Evolutionary conservation across 2,797 vertebrate species (phyloP), one percentile per base, ranked within the genome.

Genomic region (Rachycentron canadum): DNA sequence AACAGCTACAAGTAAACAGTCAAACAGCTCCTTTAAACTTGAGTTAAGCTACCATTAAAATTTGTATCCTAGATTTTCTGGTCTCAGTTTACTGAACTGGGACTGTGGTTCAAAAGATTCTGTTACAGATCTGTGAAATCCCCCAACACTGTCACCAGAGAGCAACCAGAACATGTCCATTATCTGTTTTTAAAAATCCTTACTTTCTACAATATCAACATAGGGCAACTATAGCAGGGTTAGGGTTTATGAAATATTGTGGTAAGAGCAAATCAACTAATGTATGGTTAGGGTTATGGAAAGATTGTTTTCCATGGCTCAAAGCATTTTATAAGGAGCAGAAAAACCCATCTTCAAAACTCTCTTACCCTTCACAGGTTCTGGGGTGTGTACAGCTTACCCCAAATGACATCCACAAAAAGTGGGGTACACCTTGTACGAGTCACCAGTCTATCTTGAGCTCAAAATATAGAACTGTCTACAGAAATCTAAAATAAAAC

Each of bases 401-500:
- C 9, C 11, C 2, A 14, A 7, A 0, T 66, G 53, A 52, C 55
- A 59, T 25, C 36, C 4, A n/a, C 14, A 5, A 30, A 12, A 49
- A 23, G 4, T 25, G 28, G 13, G 17, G 19, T 28, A 23, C 30
- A 65, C 21, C 10, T 4, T 45, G 28, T 36, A 56, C 60, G 52
- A 28, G 32, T 41, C 3, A 2, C 13, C 62, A 36, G 23, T 30
- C 26, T 25, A n/a, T 56, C 56, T 14, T 17, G 9, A 13, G 19
- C 36, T 32, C 14, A 12, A 73, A 38, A 45, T 11, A 36, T 1
- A 52, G 4, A 6, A 8, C 32, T 32, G 10, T 28, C 23, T 47
- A 10, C 69, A 41, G 2, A 32, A 21, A 45, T 56, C 21, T 64
- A 60, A 56, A 67, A 69, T 56, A 61, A 71, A 73, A 47, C 40